phyloP scores from a whole-genome alignment of 2,888 invertebrate genomes.

The Proisotoma minuta region DNA sequence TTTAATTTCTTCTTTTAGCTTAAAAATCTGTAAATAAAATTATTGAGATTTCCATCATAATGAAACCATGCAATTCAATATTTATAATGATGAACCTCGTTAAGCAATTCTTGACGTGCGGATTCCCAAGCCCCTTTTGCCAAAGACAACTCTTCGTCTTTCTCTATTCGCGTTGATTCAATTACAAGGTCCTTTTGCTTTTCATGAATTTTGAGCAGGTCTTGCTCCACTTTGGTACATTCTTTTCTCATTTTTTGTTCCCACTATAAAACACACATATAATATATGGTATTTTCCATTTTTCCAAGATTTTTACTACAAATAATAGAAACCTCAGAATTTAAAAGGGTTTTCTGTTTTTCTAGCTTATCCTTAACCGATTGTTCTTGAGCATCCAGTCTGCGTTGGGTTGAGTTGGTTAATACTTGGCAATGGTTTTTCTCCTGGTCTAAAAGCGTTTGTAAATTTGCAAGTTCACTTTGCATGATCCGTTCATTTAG shows the following conservation, averaged over 20 bases:
- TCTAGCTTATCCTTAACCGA: conserved; percentile 49
- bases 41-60: not conserved
- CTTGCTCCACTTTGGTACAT: conserved; percentile 60
- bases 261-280: conserved; percentile 55
- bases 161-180: conserved; percentile 57
- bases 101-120: conserved; percentile 53
- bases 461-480: conserved; percentile 50
- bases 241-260: conserved; percentile 61
- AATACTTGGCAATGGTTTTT: conserved; percentile 48
- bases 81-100: conserved; percentile 54
- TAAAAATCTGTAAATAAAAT: conserved; percentile 55
- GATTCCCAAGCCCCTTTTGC: conserved; percentile 58
- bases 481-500: conserved; percentile 57
- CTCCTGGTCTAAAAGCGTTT: conserved; percentile 55
- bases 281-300: not conserved
- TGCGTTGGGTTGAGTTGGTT: conserved; percentile 43
- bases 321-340: conserved; percentile 40
- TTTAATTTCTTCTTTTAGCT: conserved; percentile 61
- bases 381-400: conserved; percentile 45
- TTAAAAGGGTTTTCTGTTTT: conserved; percentile 54
- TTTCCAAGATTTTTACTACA: not conserved
- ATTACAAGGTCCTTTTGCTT: conserved; percentile 60
- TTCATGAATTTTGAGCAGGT: conserved; percentile 60
- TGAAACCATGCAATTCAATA: too few species aligned
- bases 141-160: conserved; percentile 58